These are phyloP conservation scores for Stenopsyche tienmushanensis DNA, from an alignment of 1,140 invertebrate species.

Conservation along the genomic window DNA sequence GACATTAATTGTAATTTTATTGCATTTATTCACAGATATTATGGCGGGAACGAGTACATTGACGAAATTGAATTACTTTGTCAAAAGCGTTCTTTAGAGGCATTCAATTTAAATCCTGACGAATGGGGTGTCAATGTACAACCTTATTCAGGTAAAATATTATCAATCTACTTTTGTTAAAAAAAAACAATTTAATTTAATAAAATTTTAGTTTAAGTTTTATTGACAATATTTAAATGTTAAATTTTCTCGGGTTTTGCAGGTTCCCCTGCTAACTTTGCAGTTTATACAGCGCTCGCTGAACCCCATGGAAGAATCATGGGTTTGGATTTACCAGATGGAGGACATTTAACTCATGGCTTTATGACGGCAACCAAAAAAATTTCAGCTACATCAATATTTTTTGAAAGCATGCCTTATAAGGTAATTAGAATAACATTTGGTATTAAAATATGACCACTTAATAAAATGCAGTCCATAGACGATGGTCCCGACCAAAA, in stretches of 20 bases:
- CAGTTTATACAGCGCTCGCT: conserved; percentile 85
- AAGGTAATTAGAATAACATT: conserved; percentile 80
- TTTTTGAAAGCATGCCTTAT: conserved; percentile 98
- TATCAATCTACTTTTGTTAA: neutral
- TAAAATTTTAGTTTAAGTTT: neutral
- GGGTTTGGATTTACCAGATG: conserved; percentile 94
- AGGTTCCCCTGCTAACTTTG: conserved; percentile 97
- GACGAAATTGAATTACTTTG: conserved; percentile 91
- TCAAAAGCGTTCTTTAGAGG: conserved; percentile 83
- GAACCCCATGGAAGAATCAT: conserved; percentile 95
- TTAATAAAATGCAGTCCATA: neutral
- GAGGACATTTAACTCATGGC: conserved; percentile 94
- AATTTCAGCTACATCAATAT: conserved; percentile 96
- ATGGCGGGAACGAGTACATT: conserved; percentile 96
- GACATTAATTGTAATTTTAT: too few species aligned
- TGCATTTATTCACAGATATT: conserved; percentile 67
- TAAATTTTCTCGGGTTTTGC: neutral
- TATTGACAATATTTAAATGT: neutral
- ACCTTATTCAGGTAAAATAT: conserved; percentile 72
- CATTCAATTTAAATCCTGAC: conserved; percentile 78
- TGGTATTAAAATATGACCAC: neutral
- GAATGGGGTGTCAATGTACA: conserved; percentile 99
- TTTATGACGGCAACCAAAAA: conserved; percentile 90
- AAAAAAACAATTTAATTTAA: neutral
- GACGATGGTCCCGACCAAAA: too few species aligned